Evolutionary conservation across 2,797 vertebrate species (phyloP).

Genomic region (Tinamus major): DNA sequence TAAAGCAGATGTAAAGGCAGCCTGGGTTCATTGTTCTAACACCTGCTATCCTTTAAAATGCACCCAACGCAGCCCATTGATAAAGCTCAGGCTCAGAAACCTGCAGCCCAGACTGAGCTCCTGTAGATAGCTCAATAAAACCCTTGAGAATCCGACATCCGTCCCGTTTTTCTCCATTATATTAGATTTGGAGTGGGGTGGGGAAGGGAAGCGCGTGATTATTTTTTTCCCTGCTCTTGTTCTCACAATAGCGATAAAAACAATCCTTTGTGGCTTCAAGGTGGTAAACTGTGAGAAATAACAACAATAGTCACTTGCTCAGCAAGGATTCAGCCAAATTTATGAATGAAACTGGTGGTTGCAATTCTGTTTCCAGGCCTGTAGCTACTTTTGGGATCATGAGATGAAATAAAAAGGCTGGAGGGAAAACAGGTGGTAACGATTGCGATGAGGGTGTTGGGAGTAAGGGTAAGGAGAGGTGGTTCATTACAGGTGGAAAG

Average conservation of each 20-base stretch:
- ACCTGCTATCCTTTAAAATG: slow-evolving; percentile 78
- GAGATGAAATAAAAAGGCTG: neutral
- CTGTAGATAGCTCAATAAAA: slow-evolving; percentile 20
- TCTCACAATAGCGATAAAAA: slow-evolving; percentile 70
- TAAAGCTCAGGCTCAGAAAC: slow-evolving; percentile 59
- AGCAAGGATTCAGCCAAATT: slow-evolving; percentile 9
- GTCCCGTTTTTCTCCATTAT: slow-evolving; percentile 37
- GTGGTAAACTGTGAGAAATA: slow-evolving; percentile 52
- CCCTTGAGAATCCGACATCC: slow-evolving; percentile 57
- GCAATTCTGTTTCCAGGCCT: slow-evolving; percentile 14
- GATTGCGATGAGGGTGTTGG: neutral
- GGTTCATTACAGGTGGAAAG: neutral
- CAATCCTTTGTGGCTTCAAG: slow-evolving; percentile 52
- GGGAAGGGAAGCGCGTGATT: slow-evolving; percentile 48
- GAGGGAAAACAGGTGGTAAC: neutral
- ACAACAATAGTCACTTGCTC: slow-evolving; percentile 9
- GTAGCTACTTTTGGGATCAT: neutral
- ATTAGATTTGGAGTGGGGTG: slow-evolving; percentile 21
- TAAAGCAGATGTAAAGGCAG: slow-evolving; percentile 77
- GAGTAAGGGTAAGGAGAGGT: neutral
- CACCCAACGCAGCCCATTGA: slow-evolving; percentile 68
- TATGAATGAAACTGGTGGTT: slow-evolving; percentile 38
- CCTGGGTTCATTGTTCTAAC: slow-evolving; percentile 80
- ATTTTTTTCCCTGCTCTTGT: neutral
- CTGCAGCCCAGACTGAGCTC: neutral